Evolutionary conservation across 2,888 invertebrate genomes (phyloP), one percentile per base, ranked within the genome.

Genomic region (Hirtodrosophila confusa): DNA sequence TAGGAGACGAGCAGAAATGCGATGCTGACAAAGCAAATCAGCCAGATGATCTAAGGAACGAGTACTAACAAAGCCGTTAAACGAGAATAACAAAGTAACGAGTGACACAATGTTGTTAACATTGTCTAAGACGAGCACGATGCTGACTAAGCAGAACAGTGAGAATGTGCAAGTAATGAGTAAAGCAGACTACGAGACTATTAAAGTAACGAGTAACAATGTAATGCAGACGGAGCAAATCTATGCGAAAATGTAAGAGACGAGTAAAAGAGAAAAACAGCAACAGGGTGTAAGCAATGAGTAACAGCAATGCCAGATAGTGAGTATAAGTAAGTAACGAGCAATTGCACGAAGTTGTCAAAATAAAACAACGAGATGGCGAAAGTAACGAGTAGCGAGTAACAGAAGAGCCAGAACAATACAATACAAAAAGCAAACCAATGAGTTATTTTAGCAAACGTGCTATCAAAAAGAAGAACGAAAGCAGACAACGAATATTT

Each of bases 371-470:
- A 27, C 27, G 27, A 27, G 27, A 27, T 27, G 0, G 6, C 3
- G 23, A 39, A 23, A 55, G 45, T 9, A 39, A n/a, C 39, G 37
- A 48, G 45, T 12, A 23, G n/a, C 36, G 12, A 24, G 37, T 37
- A 37, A 49, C 2, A 17, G 17, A 1, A 1, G 2, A 2, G 17
- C 17, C 17, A 17, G 17, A 17, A 17, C 17, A 17, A 17, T 17
- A 17, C 17, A 17, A 2, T 17, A 17, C 17, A 17, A 17, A 17
- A 17, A 17, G 17, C 2, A 2, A 17, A 17, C 17, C 17, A 17
- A 17, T 17, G 1, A 17, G 17, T 17, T 17, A 17, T 17, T 17
- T 1, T 17, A 17, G 17, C 1, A 17, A 17, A 17, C 17, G 2
- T 17, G 17, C 17, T 17, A 17, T 17, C 17, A 17, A 17, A 2